phyloP scores from a whole-genome alignment of 2,888 invertebrate genomes.

The Leucozona laternaria region DNA sequence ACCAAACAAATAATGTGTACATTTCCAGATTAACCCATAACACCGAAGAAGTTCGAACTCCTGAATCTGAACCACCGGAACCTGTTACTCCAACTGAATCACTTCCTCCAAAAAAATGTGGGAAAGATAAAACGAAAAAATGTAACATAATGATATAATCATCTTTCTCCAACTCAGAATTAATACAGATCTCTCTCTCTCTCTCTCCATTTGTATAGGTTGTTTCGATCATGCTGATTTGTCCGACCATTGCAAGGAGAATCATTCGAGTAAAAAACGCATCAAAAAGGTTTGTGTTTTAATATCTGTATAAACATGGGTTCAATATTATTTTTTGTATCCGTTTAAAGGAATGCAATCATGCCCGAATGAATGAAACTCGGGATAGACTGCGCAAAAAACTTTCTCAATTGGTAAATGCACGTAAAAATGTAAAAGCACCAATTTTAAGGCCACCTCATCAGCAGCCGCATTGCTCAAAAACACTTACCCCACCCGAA shows the following conservation, averaged over 20 bases:
- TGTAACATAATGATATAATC: constrained; percentile 76
- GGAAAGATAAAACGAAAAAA: constrained; percentile 82
- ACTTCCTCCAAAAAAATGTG: constrained; percentile 78
- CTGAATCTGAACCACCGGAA: constrained; percentile 76
- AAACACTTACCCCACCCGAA: constrained; percentile 56
- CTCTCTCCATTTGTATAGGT: constrained; percentile 71
- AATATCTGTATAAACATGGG: background rate
- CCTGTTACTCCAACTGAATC: constrained; percentile 76
- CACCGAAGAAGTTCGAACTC: constrained; percentile 68
- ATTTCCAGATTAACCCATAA: constrained; percentile 57
- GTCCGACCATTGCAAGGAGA: constrained; percentile 82
- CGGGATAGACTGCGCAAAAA: constrained; percentile 83
- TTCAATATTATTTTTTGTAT: background rate
- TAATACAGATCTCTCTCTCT: background rate
- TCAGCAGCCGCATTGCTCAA: constrained; percentile 66
- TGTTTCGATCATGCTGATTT: constrained; percentile 78
- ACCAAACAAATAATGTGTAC: background rate
- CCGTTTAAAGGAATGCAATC: constrained; percentile 82
- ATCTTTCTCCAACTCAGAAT: background rate
- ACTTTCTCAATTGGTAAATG: constrained; percentile 81
- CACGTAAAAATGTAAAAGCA: constrained; percentile 80
- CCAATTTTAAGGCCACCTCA: constrained; percentile 72
- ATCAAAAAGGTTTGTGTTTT: constrained; percentile 79
- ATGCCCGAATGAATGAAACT: constrained; percentile 83
- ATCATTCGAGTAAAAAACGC: constrained; percentile 82